Percentiles rank a stretch among this genome's conserved stretches.
phyloP scores from a whole-genome alignment of 2,888 invertebrate species.

The Mylabris sibirica region DNA sequence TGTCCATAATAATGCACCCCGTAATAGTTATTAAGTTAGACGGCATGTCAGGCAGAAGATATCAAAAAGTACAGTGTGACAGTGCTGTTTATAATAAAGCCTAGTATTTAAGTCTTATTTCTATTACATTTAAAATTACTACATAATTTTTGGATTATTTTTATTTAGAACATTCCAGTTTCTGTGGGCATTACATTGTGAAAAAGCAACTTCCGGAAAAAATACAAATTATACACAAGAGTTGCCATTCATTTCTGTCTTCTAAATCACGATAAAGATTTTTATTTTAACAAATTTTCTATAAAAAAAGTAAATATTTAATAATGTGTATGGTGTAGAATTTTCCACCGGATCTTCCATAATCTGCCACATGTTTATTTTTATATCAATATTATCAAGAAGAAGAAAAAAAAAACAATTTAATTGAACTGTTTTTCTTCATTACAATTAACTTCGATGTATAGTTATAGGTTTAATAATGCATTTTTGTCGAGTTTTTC shows the following conservation, averaged over 20 bases:
- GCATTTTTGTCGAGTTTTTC: neutral
- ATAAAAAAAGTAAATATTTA: neutral
- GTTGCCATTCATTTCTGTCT: slow-evolving; percentile 1
- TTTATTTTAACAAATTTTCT: neutral
- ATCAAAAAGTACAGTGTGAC: neutral
- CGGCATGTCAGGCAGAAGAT: slow-evolving; percentile 11
- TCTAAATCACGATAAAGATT: neutral
- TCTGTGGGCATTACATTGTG: slow-evolving; percentile 39
- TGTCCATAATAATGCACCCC: slow-evolving; percentile 72
- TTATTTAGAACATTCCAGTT: slow-evolving; percentile 42
- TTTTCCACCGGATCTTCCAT: slow-evolving; percentile 9
- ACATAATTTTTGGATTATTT: slow-evolving; percentile 27
- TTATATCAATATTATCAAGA: slow-evolving; percentile 31
- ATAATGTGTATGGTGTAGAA: slow-evolving; percentile 1
- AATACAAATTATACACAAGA: neutral
- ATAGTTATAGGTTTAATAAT: slow-evolving; percentile 39
- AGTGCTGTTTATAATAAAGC: neutral
- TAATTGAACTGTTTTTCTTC: slow-evolving; percentile 20
- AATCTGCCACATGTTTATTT: slow-evolving; percentile 20
- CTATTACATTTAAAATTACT: neutral
- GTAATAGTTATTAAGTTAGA: slow-evolving; percentile 64
- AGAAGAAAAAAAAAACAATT: neutral
- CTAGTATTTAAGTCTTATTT: neutral
- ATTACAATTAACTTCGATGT: slow-evolving; percentile 40
- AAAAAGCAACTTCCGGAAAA: neutral